A percentile compares a stretch with the other conserved stretches of the same genome.
Conservation (phyloP, 1,140 invertebrate genomes). For the Heterodera schachtii region DNA sequence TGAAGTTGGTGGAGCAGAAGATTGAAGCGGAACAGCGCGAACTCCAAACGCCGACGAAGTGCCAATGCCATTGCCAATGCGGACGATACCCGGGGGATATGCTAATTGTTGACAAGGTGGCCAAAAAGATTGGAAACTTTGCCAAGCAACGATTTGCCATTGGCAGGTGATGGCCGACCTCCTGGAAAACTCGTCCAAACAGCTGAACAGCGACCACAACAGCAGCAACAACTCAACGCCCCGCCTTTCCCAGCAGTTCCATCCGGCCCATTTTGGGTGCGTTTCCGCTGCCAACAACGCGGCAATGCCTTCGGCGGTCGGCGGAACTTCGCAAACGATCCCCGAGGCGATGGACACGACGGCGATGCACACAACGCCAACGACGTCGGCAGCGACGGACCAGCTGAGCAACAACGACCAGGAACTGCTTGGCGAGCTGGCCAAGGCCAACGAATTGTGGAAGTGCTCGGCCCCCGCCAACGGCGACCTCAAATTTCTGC, state of each 20-base stretch:
- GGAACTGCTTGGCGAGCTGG: constrained; percentile 32
- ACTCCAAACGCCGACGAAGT: constrained; percentile 52
- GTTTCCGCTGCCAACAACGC: constrained; percentile 22
- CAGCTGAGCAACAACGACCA: constrained; percentile 27
- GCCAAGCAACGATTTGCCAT: neutral
- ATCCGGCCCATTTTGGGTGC: constrained; percentile 4
- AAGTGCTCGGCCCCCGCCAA: constrained; percentile 24
- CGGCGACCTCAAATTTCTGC: constrained; percentile 22
- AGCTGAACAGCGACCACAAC: constrained; percentile 17
- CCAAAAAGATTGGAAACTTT: neutral
- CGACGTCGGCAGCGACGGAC: neutral
- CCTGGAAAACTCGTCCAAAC: constrained; percentile 41
- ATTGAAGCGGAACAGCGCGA: constrained; percentile 44
- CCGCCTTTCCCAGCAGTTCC: constrained; percentile 23
- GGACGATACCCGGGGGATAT: constrained; percentile 60
- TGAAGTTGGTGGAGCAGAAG: constrained; percentile 49
- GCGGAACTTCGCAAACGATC: neutral
- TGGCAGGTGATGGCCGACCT: constrained; percentile 34
- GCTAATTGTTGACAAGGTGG: constrained; percentile 59
- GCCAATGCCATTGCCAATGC: constrained; percentile 57
- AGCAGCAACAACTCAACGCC: constrained; percentile 30
- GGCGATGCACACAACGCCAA: neutral
- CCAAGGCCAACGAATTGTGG: constrained; percentile 36
- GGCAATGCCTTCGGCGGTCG: constrained; percentile 5
- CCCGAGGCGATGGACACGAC: constrained; percentile 32